Percentiles rank a stretch among this genome's conserved stretches.
Conservation (phyloP, 2,113 vertebrate species). For the Microcebus ravelobensis region DNA sequence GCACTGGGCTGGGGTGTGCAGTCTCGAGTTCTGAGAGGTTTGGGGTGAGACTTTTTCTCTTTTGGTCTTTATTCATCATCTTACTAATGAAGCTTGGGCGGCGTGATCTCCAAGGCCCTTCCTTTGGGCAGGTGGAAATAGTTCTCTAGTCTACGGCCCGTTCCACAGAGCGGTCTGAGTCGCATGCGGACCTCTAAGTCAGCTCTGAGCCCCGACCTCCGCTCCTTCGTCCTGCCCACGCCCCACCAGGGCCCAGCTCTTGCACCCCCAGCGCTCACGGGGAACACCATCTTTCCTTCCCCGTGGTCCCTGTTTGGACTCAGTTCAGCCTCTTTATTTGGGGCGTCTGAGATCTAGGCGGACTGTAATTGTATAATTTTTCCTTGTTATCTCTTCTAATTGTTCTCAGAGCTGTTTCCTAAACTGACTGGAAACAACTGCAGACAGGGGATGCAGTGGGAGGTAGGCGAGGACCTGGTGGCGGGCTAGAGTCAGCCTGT, state of each 20-base stretch:
- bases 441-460: constrained; percentile 84
- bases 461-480: constrained; percentile 80
- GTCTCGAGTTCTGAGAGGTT: not conserved
- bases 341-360: constrained; percentile 80
- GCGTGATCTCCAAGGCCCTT: not conserved
- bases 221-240: not conserved
- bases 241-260: not conserved
- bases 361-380: constrained; percentile 90
- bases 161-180: not conserved
- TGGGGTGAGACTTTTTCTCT: not conserved
- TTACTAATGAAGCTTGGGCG: not conserved
- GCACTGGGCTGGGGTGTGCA: no score
- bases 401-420: constrained; percentile 88
- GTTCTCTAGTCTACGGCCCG: not conserved
- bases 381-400: constrained; percentile 90
- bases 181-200: not conserved
- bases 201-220: not conserved
- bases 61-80: not conserved
- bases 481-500: constrained; percentile 67
- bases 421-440: constrained; percentile 88
- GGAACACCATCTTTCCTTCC: not conserved
- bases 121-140: fast-evolving
- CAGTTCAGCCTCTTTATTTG: constrained; percentile 58
- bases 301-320: constrained; percentile 58
- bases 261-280: not conserved